phyloP scores from a whole-genome alignment of 2,797 vertebrate species.

The Pitangus sulphuratus region DNA sequence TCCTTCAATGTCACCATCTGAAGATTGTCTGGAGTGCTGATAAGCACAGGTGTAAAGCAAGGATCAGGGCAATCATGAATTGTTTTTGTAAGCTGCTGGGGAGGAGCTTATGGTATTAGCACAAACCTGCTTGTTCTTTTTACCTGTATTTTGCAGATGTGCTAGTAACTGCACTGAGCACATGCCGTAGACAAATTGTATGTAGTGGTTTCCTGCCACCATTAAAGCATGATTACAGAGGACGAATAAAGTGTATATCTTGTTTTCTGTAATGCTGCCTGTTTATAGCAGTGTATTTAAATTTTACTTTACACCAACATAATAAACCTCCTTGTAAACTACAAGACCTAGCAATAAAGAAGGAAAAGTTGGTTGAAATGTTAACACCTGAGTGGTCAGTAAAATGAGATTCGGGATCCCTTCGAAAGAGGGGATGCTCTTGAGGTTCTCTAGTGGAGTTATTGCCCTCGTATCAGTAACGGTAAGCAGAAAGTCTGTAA shows the following conservation, averaged over 20 bases:
- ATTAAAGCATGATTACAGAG: background rate
- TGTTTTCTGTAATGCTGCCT: constrained; percentile 79
- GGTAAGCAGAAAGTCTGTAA: background rate
- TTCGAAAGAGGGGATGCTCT: background rate
- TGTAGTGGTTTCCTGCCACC: background rate
- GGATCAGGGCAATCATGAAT: constrained; percentile 39
- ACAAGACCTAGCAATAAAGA: constrained; percentile 79
- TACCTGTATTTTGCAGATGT: background rate
- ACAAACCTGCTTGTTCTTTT: background rate
- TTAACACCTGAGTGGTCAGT: background rate
- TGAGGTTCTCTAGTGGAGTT: background rate
- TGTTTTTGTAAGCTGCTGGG: constrained; percentile 69
- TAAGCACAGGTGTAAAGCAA: constrained; percentile 70
- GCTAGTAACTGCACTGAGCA: background rate
- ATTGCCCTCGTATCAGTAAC: rapidly evolving
- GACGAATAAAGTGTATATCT: constrained; percentile 28
- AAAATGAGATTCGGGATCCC: background rate
- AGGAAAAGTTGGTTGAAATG: constrained; percentile 58
- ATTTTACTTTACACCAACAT: constrained; percentile 76
- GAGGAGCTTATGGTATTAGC: background rate
- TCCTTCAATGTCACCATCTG: constrained; percentile 53
- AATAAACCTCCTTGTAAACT: constrained; percentile 79
- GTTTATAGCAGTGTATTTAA: constrained; percentile 76
- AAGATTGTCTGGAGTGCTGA: constrained; percentile 41
- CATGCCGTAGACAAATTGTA: background rate